A percentile compares a stretch with the other conserved stretches of the same genome.
These are phyloP conservation scores for Eupristina koningsbergeri DNA, from an alignment of 1,140 invertebrate genomes.

Conservation along the genomic window DNA sequence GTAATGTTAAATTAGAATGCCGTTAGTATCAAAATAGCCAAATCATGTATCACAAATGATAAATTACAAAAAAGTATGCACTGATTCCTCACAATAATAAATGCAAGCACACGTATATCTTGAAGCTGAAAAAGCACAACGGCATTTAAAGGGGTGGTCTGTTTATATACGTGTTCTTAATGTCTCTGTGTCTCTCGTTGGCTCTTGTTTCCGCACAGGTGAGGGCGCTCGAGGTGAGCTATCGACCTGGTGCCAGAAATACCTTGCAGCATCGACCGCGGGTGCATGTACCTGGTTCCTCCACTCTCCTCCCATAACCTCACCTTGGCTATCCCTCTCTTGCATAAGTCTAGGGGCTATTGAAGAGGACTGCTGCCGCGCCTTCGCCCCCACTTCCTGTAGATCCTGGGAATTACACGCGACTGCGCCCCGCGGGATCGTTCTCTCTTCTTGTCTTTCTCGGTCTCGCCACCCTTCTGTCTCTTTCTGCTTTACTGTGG, in stretches of 20 bases:
- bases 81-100: too few relatives aligned
- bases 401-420: slow-evolving; percentile 47
- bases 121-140: slow-evolving; percentile 12
- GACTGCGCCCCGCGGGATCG: slow-evolving; percentile 60
- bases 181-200: not conserved
- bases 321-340: slow-evolving; percentile 47
- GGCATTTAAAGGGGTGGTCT: slow-evolving; percentile 3
- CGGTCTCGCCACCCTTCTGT: not conserved
- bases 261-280: slow-evolving; percentile 73
- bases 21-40: not conserved
- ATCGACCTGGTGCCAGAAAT: slow-evolving; percentile 73
- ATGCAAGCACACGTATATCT: not conserved
- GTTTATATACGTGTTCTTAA: not conserved
- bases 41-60: not conserved
- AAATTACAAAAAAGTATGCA: not conserved
- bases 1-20: not conserved
- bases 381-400: slow-evolving; percentile 32
- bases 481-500: slow-evolving; percentile 41
- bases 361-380: slow-evolving; percentile 40
- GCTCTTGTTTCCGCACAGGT: slow-evolving; percentile 50
- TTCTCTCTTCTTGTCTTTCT: not conserved
- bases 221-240: slow-evolving; percentile 68
- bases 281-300: slow-evolving; percentile 49
- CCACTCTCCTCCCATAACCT: slow-evolving; percentile 65
- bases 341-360: not conserved